Evolutionary conservation across 1,140 invertebrate species (phyloP), one percentile per base, ranked within the genome.

Genomic region (Cardiocondyla obscurior): DNA sequence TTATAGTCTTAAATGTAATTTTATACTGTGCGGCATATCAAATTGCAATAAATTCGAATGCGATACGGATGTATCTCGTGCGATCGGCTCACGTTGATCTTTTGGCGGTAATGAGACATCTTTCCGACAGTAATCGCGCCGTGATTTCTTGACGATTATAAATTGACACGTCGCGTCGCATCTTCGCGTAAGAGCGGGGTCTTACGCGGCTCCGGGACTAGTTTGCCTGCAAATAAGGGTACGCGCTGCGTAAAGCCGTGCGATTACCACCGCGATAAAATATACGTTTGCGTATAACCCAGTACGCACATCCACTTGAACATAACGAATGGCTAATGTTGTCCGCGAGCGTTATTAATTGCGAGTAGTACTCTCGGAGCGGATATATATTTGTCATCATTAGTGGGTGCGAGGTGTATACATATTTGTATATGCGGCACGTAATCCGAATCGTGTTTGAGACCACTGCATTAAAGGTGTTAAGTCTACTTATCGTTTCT

Each of bases 361-460:
- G 83, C 51, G 33, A 44, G 19, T 62, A 60, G 87, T 81, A 44
- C 69, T 74, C 86, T 51, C n/a, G n/a, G 73, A 81, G 57, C 79
- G 83, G 65, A 46, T 85, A 88, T 62, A 76, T 88, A 89, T 89
- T 89, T 89, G 87, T 89, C 87, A 89, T 89, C 87, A 89, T 89
- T 89, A 89, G 84, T 49, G 70, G 79, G 72, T 51, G 81, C 83
- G 64, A 85, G 77, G 60, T 69, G 49, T 60, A 76, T 33, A 85
- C 87, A 87, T 81, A 77, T 87, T 84, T 82, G 57, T 86, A 79
- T 60, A 51, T 19, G 55, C 77, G 84, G 55, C 30, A 85, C 65
- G 76, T 84, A 82, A 86, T 86, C 67, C 83, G 44, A 73, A 60
- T 62, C 46, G 62, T 85, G 10, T 62, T 74, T 58, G 70, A 70